Evolutionary conservation across 2,113 vertebrate species (phyloP), one percentile per base, ranked within the genome.

Genomic region (Oncorhynchus nerka): DNA sequence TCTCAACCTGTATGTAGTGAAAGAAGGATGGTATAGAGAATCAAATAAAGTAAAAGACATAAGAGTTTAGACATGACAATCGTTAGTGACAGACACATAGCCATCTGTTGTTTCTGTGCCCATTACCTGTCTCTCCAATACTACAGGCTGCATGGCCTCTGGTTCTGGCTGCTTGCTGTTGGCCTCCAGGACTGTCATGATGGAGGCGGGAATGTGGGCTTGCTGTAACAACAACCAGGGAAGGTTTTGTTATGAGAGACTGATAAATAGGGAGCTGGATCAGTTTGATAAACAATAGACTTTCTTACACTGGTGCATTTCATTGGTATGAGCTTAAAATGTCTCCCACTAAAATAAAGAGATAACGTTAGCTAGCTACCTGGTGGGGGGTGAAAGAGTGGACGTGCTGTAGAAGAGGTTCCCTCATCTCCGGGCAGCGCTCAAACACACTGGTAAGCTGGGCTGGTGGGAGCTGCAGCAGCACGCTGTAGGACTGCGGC

Each of bases 401-500:
- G 30, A 98, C 96, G 4, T 98, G 97, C 71, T 92, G 93, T 26
- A 98, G 90, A 4, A 97, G 94, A 0, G 96, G 95, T 39, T 97
- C 95, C 0, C 93, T 89, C 68, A 98, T 94, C 90, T 98, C 97
- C 0, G 97, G 95, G 75, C 96, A 97, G 80, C 96, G 96, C 28
- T 97, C 96, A 3, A 97, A 97, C 76, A 97, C 93, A 1, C 94
- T 95, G 0, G 78, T 83, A 0, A 98, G 92, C 75, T 96, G 97
- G 0, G 95, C 84, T 0, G 95, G 92, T 0, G 97, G 97, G 32
- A 98, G 93, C 94, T 97, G 96, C 30, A 98, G 93, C n/a, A 97
- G 93, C 70, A 98, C 97, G 15, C 93, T 95, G 93, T 92, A 97
- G 0, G 97, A 97, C 92, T 98, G 97, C 0, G 97, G 97, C 89